phyloP scores from a whole-genome alignment of 2,888 invertebrate genomes.

The Villa cingulata region DNA sequence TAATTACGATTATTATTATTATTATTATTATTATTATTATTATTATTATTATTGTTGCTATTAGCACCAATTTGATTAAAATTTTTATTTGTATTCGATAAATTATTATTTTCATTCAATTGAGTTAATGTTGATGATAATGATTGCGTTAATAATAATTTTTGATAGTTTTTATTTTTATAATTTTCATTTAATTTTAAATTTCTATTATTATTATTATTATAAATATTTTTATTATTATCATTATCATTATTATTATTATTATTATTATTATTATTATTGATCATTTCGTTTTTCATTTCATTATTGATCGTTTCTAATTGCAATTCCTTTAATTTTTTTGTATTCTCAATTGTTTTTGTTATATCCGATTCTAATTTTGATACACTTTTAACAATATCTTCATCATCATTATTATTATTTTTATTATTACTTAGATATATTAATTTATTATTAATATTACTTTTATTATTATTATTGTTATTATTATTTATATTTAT shows the following conservation, averaged over 20 bases:
- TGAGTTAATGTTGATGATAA: conserved; percentile 4
- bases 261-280: conserved; percentile 7
- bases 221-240: neutral
- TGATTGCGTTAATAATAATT: too few species aligned
- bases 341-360: conserved; percentile 36
- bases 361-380: conserved; percentile 34
- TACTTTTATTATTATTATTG: neutral
- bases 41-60: neutral
- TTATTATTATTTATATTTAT: neutral
- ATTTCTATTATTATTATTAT: neutral
- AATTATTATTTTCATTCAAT: too few species aligned
- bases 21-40: conserved; percentile 4
- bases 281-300: conserved; percentile 1
- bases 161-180: too few species aligned
- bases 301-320: conserved; percentile 14
- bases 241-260: conserved; percentile 6
- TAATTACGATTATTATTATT: neutral
- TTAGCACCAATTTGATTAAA: too few species aligned
- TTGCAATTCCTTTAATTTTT: conserved; percentile 29
- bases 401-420: conserved; percentile 21
- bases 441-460: conserved; percentile 4
- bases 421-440: neutral
- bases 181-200: too few species aligned
- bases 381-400: conserved; percentile 32
- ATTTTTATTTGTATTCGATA: too few species aligned